A percentile compares a stretch with the other conserved stretches of the same genome.
Conservation (phyloP, 2,888 invertebrate species). For the Tetropium fuscum region DNA sequence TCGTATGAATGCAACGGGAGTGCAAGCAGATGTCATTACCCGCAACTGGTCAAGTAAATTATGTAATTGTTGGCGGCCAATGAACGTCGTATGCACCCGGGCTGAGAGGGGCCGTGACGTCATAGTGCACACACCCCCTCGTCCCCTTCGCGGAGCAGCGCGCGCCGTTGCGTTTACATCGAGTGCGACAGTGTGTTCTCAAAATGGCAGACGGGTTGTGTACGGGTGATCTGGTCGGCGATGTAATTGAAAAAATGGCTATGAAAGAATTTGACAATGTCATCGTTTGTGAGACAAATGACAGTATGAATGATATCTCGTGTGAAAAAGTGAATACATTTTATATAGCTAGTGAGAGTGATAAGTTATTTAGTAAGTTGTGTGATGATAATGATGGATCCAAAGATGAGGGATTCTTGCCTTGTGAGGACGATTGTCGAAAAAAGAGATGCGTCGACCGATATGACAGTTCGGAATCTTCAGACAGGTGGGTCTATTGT, state of each 20-base stretch:
- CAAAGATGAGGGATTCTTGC: conserved; percentile 58
- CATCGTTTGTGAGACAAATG: conserved; percentile 58
- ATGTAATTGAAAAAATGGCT: conserved; percentile 70
- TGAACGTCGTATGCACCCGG: conserved; percentile 63
- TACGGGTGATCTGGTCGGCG: conserved; percentile 73
- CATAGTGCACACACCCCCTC: conserved; percentile 51
- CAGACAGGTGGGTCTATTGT: conserved; percentile 79
- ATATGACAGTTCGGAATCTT: conserved; percentile 94
- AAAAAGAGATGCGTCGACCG: conserved; percentile 91
- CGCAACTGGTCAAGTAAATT: conserved; percentile 64
- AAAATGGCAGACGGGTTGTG: conserved; percentile 87
- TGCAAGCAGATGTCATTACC: conserved; percentile 64
- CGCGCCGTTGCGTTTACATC: conserved; percentile 32
- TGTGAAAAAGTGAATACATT: conserved; percentile 69
- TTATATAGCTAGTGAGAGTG: conserved; percentile 62
- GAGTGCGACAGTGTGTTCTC: conserved; percentile 73
- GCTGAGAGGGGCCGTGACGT: conserved; percentile 55
- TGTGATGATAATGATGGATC: conserved; percentile 49
- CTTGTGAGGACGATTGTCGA: conserved; percentile 68
- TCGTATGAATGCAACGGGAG: conserved; percentile 45
- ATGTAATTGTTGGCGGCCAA: conserved; percentile 65
- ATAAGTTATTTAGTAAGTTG: conserved; percentile 61
- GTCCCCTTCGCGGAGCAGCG: conserved; percentile 28
- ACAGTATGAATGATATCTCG: conserved; percentile 69
- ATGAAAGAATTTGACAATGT: conserved; percentile 69